phyloP scores from a whole-genome alignment of 2,113 vertebrate species.

The Sander lucioperca region DNA sequence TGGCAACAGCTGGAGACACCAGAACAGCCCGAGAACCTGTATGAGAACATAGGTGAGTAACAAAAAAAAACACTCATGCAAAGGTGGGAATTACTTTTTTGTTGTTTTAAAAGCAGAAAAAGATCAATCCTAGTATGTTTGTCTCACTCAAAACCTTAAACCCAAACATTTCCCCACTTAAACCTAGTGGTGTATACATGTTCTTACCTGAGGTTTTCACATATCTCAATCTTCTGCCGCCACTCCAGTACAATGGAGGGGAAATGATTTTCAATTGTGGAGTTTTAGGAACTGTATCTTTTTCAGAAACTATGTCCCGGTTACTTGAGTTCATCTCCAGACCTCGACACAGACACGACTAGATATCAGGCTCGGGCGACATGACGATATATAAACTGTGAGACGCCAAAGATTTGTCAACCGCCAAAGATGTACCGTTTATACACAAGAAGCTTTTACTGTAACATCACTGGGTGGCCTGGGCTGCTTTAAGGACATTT shows the following conservation, averaged over 20 bases:
- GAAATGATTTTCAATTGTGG: neutral
- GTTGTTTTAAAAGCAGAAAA: neutral
- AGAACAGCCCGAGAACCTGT: conserved; percentile 18
- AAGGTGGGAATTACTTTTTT: neutral
- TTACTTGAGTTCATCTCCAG: neutral
- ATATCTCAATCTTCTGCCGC: neutral
- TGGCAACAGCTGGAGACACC: neutral
- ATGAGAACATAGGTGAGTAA: conserved; percentile 58
- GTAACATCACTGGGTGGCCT: neutral
- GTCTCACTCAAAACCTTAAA: neutral
- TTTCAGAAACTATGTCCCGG: neutral
- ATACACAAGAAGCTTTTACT: neutral
- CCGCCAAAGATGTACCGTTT: neutral
- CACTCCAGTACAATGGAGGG: neutral
- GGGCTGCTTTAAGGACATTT: no score
- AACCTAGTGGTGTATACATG: neutral
- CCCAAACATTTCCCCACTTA: neutral
- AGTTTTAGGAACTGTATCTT: neutral
- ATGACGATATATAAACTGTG: neutral
- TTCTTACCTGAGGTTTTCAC: neutral
- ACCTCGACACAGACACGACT: neutral
- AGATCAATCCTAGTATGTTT: neutral
- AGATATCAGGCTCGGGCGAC: neutral
- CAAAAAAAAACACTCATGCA: neutral
- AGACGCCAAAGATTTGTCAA: neutral